A percentile compares a stretch with the other conserved stretches of the same genome.
Evolutionary conservation across 2,888 invertebrate species (phyloP).

Genomic region (Callyntrura sp.): DNA sequence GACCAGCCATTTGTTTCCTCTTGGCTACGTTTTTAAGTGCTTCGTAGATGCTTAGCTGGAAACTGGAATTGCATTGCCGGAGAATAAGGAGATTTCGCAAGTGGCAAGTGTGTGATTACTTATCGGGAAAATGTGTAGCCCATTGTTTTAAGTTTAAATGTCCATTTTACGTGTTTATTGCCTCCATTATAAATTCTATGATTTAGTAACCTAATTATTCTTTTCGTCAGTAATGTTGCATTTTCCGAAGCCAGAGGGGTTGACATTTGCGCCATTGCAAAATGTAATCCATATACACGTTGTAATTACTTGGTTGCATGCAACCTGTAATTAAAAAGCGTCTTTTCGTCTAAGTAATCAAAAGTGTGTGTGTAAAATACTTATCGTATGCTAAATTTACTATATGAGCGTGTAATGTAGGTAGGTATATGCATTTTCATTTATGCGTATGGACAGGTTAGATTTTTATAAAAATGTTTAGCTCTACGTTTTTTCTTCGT

Average conservation of each 20-base stretch:
- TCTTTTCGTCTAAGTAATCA: conserved; percentile 52
- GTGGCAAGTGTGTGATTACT: conserved; percentile 1
- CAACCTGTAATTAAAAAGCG: conserved; percentile 71
- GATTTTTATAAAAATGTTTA: conserved; percentile 18
- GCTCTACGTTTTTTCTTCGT: conserved; percentile 20
- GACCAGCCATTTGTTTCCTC: neutral
- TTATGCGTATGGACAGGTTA: conserved; percentile 4
- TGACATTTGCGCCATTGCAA: conserved; percentile 17
- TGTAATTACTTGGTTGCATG: conserved; percentile 72
- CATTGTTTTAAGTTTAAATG: conserved; percentile 73
- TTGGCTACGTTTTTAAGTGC: too few relatives aligned
- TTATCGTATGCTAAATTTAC: conserved; percentile 46
- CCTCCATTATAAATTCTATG: conserved; percentile 67
- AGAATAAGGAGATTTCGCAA: neutral
- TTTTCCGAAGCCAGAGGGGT: conserved; percentile 40
- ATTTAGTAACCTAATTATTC: conserved; percentile 73
- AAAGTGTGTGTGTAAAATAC: conserved; percentile 57
- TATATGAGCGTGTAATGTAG: too few relatives aligned
- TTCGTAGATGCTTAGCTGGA: neutral
- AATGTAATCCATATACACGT: conserved; percentile 48
- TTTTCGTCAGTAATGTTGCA: conserved; percentile 67
- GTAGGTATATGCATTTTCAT: conserved; percentile 6
- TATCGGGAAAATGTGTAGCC: conserved; percentile 61
- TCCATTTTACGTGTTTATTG: conserved; percentile 72
- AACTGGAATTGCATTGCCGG: neutral